Percentiles rank a stretch among this genome's conserved stretches.
Conservation (phyloP, 2,797 vertebrate genomes). For the Myotis pilosus region DNA sequence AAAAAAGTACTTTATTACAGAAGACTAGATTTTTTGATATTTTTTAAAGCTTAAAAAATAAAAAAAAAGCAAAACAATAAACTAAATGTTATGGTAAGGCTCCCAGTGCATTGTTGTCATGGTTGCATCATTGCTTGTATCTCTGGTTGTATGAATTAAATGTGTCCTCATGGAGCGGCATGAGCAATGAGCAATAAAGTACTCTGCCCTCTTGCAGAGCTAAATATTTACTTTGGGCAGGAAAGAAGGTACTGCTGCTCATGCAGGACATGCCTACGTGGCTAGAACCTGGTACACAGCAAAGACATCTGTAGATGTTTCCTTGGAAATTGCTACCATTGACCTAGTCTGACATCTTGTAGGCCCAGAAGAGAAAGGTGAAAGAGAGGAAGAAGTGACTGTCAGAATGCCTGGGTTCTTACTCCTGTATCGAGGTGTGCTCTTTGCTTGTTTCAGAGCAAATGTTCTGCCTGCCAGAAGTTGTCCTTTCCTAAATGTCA, state of each 20-base stretch:
- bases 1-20: neutral
- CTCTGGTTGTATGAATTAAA: constrained; percentile 3
- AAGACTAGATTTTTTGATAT: neutral
- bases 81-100: neutral
- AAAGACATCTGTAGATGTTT: neutral
- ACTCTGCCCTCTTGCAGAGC: neutral
- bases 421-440: neutral
- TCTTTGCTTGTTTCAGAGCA: neutral
- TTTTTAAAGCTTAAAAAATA: constrained; percentile 22
- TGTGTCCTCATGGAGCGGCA: neutral
- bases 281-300: neutral
- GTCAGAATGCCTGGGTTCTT: neutral
- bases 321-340: neutral
- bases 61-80: neutral
- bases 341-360: neutral
- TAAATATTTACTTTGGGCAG: constrained; percentile 9
- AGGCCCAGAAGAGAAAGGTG: neutral
- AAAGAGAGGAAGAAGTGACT: neutral
- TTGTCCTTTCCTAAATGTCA: neutral
- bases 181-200: neutral
- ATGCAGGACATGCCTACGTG: neutral
- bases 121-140: neutral
- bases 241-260: neutral
- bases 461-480: neutral
- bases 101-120: neutral